Evolutionary conservation across 2,797 vertebrate genomes (phyloP).

Genomic region (Heliangelus exortis): DNA sequence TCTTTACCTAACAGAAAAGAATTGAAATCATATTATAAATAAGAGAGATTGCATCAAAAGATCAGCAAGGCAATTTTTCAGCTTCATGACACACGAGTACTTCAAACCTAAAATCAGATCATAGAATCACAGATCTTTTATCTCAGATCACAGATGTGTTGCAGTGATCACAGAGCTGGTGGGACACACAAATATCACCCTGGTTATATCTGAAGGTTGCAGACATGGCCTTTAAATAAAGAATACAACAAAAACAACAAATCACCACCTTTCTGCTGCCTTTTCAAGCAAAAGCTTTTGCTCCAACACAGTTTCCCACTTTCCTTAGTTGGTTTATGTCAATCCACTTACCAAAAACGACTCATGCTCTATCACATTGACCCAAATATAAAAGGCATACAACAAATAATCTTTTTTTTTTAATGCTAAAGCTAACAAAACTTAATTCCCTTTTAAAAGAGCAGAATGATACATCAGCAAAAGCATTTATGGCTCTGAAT

Average conservation of each 20-base stretch:
- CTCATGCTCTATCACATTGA: neutral
- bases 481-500: neutral
- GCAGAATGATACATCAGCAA: conserved; percentile 12
- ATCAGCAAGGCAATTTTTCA: neutral
- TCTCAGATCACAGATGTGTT: neutral
- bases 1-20: neutral
- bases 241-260: neutral
- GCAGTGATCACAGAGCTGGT: neutral
- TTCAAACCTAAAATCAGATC: neutral
- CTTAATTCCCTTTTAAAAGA: neutral
- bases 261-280: neutral
- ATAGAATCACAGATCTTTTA: no score
- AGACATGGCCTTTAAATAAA: neutral
- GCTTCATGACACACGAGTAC: neutral
- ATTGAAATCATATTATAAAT: neutral
- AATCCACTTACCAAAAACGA: neutral
- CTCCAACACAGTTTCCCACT: neutral
- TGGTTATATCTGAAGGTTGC: neutral
- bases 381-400: neutral
- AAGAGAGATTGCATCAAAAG: neutral
- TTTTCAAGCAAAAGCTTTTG: neutral
- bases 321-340: neutral
- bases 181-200: neutral
- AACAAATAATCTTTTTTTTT: neutral
- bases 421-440: neutral